Percentiles rank a stretch among this genome's conserved stretches.
These are phyloP conservation scores for Linepithema humile DNA, from an alignment of 1,140 invertebrate species.

Conservation along the genomic window DNA sequence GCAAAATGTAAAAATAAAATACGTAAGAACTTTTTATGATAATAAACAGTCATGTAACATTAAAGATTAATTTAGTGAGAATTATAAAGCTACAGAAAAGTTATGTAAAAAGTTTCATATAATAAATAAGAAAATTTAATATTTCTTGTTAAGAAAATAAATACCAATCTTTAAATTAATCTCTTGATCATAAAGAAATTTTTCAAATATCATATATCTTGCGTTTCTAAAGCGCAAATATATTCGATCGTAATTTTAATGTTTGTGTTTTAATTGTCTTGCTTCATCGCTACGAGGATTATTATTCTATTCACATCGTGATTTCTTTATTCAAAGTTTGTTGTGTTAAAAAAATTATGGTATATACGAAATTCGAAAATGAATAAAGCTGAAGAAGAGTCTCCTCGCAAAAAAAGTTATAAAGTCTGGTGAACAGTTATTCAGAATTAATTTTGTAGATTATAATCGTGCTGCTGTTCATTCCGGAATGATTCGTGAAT, in stretches of 20 bases:
- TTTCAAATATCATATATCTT: neutral
- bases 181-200: neutral
- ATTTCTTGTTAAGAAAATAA: neutral
- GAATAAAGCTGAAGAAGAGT: neutral
- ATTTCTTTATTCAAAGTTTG: slow-evolving; percentile 19
- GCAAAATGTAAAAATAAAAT: neutral
- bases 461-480: neutral
- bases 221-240: neutral
- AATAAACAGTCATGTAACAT: neutral
- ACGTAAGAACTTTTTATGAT: neutral
- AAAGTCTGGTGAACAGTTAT: neutral
- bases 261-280: neutral
- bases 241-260: slow-evolving; percentile 19
- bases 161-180: neutral
- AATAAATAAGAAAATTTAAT: neutral
- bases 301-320: neutral
- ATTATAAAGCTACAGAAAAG: neutral
- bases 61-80: neutral
- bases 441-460: slow-evolving; percentile 25
- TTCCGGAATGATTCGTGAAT: neutral
- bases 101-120: neutral
- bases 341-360: slow-evolving; percentile 7
- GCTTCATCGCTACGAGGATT: neutral
- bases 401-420: slow-evolving; percentile 6
- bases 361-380: neutral